Conservation (phyloP, 2,797 vertebrate genomes). For the Catostomus latipinnis region DNA sequence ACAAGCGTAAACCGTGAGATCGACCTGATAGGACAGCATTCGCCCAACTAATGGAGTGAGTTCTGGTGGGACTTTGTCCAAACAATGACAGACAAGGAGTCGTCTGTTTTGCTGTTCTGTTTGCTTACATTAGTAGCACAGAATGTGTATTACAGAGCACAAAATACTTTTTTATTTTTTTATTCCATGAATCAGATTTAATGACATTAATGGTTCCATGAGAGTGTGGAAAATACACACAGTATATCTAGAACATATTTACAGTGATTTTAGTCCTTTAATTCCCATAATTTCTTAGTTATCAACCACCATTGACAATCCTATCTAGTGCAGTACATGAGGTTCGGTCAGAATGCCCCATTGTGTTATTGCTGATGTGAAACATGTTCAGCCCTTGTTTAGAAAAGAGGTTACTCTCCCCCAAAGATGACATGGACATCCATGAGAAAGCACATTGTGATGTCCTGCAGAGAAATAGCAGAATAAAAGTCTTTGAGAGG, state of each 20-base stretch:
- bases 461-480: slow-evolving; percentile 57
- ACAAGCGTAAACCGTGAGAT: too few relatives aligned
- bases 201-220: slow-evolving; percentile 11
- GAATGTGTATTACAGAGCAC: too few relatives aligned
- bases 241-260: neutral
- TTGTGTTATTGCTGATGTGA: slow-evolving; percentile 76
- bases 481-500: too few relatives aligned
- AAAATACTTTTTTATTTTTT: neutral
- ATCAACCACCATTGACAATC: neutral
- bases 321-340: slow-evolving; percentile 18
- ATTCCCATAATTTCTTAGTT: slow-evolving; percentile 10
- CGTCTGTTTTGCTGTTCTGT: too few relatives aligned
- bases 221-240: slow-evolving; percentile 12
- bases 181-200: slow-evolving; percentile 6
- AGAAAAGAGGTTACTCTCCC: slow-evolving; percentile 53
- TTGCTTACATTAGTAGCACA: too few relatives aligned
- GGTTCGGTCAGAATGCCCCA: slow-evolving; percentile 10
- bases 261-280: neutral
- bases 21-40: too few relatives aligned
- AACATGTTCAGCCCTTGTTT: slow-evolving; percentile 63
- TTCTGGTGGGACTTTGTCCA: too few relatives aligned
- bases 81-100: too few relatives aligned
- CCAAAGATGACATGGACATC: slow-evolving; percentile 55
- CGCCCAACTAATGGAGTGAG: too few relatives aligned
- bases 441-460: slow-evolving; percentile 25